A percentile compares a stretch with the other conserved stretches of the same genome.
Evolutionary conservation across 2,797 vertebrate species (phyloP).

Genomic region (Gymnocypris eckloni): DNA sequence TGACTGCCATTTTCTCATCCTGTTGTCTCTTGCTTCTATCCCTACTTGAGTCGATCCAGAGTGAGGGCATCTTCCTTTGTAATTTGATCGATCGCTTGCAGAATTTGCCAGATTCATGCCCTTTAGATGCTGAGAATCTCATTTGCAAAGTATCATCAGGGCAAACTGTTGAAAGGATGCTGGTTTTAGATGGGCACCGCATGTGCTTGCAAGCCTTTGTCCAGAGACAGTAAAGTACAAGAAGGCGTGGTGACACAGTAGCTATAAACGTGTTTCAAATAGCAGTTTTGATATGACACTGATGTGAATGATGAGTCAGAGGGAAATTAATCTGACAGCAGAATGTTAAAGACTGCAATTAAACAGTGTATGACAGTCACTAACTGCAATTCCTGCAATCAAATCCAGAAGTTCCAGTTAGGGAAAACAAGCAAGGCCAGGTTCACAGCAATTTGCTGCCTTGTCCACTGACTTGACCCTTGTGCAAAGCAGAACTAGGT

Average conservation of each 20-base stretch:
- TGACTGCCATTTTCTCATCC: conserved; percentile 31
- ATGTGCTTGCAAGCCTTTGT: conserved; percentile 3
- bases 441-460: neutral
- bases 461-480: neutral
- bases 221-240: neutral
- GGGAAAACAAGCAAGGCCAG: neutral
- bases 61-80: neutral
- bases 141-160: conserved; percentile 24
- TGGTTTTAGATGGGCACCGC: neutral
- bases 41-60: neutral
- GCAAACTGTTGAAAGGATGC: conserved; percentile 25
- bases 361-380: neutral
- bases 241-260: conserved; percentile 30
- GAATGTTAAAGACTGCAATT: neutral
- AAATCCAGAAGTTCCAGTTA: neutral
- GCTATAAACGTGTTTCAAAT: conserved; percentile 54
- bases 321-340: neutral
- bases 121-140: conserved; percentile 15
- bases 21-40: conserved; percentile 47
- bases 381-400: neutral
- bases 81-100: neutral
- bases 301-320: neutral
- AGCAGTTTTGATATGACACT: conserved; percentile 12
- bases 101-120: neutral
- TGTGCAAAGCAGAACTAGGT: neutral